A percentile compares a stretch with the other conserved stretches of the same genome.
Conservation (phyloP, 1,140 invertebrate species). For the Homalodisca vitripennis region DNA sequence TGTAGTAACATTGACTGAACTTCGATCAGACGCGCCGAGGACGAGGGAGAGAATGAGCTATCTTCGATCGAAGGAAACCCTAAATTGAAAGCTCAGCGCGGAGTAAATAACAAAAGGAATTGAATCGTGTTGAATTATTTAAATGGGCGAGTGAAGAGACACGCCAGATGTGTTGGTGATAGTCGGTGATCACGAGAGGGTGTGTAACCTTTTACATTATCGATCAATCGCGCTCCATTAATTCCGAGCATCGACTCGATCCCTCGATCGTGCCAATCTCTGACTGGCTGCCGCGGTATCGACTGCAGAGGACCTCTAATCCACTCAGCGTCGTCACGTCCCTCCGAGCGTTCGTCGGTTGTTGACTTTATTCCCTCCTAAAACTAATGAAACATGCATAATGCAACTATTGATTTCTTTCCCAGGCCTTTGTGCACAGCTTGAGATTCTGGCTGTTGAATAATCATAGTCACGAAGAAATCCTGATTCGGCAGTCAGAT, state of each 20-base stretch:
- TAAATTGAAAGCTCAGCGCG: constrained; percentile 20
- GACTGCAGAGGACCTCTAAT: neutral
- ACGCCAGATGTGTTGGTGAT: no score
- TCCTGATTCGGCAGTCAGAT: no score
- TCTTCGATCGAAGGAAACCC: neutral
- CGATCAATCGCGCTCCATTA: constrained; percentile 4
- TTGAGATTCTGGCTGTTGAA: neutral
- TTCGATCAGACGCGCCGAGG: neutral
- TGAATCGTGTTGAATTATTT: constrained; percentile 27
- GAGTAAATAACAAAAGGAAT: constrained; percentile 9
- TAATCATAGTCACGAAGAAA: no score
- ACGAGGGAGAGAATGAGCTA: neutral
- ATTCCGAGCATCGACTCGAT: neutral
- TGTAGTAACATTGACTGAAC: neutral
- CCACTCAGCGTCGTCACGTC: neutral
- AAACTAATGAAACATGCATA: no score
- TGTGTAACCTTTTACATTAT: neutral
- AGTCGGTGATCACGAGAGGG: neutral
- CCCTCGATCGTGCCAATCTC: constrained; percentile 2
- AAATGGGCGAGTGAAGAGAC: neutral
- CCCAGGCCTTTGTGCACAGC: neutral
- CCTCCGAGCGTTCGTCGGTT: neutral
- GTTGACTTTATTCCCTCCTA: no score
- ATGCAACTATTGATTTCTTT: no score
- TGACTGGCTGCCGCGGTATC: no score